Percentiles rank a stretch among this genome's conserved stretches.
Evolutionary conservation across 2,888 invertebrate genomes (phyloP).

Genomic region (Campoletis raptor): DNA sequence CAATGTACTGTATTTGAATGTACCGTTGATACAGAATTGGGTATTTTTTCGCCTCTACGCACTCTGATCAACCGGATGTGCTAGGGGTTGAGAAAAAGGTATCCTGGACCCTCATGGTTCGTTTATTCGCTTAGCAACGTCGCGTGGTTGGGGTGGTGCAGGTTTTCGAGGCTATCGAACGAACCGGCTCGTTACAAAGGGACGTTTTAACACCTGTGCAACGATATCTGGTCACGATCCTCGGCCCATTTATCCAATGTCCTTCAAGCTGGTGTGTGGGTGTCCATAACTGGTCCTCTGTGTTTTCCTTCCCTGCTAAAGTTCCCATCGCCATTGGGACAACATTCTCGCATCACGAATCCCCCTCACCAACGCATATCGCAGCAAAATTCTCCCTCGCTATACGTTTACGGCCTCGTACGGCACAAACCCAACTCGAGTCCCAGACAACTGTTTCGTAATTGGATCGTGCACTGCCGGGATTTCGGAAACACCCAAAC

Average conservation of each 20-base stretch:
- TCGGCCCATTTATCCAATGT: slow-evolving; percentile 58
- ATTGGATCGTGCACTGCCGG: slow-evolving; percentile 76
- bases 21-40: background rate
- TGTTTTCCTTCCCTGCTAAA: slow-evolving; percentile 23
- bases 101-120: slow-evolving; percentile 37
- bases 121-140: slow-evolving; percentile 62
- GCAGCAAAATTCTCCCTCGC: slow-evolving; percentile 17
- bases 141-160: background rate
- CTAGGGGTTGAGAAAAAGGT: slow-evolving; percentile 26
- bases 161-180: slow-evolving; percentile 36
- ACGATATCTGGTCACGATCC: slow-evolving; percentile 64
- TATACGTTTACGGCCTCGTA: slow-evolving; percentile 49
- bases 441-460: slow-evolving; percentile 70
- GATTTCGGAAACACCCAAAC: slow-evolving; percentile 76
- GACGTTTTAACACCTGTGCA: slow-evolving; percentile 68
- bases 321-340: slow-evolving; percentile 1
- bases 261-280: slow-evolving; percentile 21
- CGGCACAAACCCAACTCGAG: slow-evolving; percentile 50
- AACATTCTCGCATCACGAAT: slow-evolving; percentile 13
- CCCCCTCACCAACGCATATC: slow-evolving; percentile 15
- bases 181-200: slow-evolving; percentile 54
- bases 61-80: slow-evolving; percentile 38
- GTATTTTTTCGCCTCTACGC: slow-evolving; percentile 3
- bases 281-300: background rate
- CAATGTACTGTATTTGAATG: background rate